Base-by-base conservation (phyloP, 1,140 invertebrate species). In the Drosophila pruinosa region DNA sequence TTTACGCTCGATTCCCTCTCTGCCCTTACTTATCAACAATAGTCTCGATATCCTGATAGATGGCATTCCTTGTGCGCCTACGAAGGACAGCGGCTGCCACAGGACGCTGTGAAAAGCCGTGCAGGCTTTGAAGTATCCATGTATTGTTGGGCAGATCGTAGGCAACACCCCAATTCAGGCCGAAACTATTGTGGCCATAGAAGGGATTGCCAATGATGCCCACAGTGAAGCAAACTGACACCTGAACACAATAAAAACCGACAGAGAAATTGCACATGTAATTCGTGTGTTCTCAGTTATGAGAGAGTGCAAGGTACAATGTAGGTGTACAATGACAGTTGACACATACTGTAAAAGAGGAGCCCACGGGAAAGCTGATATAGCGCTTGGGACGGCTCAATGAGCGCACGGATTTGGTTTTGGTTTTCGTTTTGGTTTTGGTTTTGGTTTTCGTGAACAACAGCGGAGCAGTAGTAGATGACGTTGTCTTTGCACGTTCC, bases 101-200 rank as follows among this genome's bases (percentile, higher is more conserved):
- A 50, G 34, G 92, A 90, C 70, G 92, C 89, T 36, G 45, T 38
- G 70, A 50, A 76, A 91, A 85, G 12, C 89, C 89, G 36, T 91
- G 65, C 79, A 92, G 36, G 45, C 92, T 92, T 2, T 93, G 90
- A 17, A 94, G 91, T 1, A 94, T 92, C 79, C 94, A 94, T 0
- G 94, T 94, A 47, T 93, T 93, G 75, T 96, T 94, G 1, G 95
- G 95, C 36, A 96, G 82, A 77, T 96, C 95, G 71, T 95, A 96
- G 1, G 95, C 94, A 31, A 95, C 94, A 47, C 95, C 95, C 95
- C 95, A 96, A 90, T 96, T 96, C 8, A 91, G 50, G 22, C 89
- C 91, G 53, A 79, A 91, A 69, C 82, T 89, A 72, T 90, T 81
- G 41, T 90, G 77, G 48, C 62, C 74, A 36, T 73, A 82, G 24